These are phyloP conservation scores for Molorchus minor DNA, from an alignment of 2,888 invertebrate genomes.

Conservation along the genomic window DNA sequence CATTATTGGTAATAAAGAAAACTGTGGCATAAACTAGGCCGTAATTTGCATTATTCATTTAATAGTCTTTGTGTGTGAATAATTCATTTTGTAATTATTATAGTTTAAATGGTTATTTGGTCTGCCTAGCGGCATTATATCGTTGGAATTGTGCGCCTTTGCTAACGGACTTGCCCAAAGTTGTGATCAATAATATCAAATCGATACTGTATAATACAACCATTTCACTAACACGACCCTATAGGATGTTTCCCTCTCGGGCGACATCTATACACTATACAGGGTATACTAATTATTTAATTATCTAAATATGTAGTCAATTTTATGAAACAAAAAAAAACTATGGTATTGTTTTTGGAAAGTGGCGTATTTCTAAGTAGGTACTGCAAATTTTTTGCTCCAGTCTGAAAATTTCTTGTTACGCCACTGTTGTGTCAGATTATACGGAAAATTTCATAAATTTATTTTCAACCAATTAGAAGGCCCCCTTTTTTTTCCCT, in stretches of 20 bases:
- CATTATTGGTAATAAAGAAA: constrained; percentile 52
- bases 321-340: too few species aligned
- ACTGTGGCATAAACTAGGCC: constrained; percentile 46
- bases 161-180: constrained; percentile 2
- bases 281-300: too few species aligned
- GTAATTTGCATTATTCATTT: constrained; percentile 50
- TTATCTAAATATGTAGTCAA: too few species aligned
- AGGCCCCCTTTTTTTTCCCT: too few species aligned
- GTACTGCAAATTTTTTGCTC: too few species aligned
- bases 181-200: constrained; percentile 37
- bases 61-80: constrained; percentile 41
- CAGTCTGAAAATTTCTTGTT: too few species aligned
- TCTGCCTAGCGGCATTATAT: background rate
- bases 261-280: too few species aligned
- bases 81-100: constrained; percentile 35
- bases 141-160: background rate
- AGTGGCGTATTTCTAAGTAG: too few species aligned
- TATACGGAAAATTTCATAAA: too few species aligned
- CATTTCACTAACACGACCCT: constrained; percentile 40
- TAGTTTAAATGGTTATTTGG: constrained; percentile 24
- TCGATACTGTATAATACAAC: constrained; percentile 44
- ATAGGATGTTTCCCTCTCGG: constrained; percentile 30
- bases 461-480: too few species aligned
- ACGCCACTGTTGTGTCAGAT: too few species aligned
- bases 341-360: too few species aligned